Conservation (phyloP, 37 sponge, comb jelly and placozoan genomes). For the Mnemiopsis leidyi region DNA sequence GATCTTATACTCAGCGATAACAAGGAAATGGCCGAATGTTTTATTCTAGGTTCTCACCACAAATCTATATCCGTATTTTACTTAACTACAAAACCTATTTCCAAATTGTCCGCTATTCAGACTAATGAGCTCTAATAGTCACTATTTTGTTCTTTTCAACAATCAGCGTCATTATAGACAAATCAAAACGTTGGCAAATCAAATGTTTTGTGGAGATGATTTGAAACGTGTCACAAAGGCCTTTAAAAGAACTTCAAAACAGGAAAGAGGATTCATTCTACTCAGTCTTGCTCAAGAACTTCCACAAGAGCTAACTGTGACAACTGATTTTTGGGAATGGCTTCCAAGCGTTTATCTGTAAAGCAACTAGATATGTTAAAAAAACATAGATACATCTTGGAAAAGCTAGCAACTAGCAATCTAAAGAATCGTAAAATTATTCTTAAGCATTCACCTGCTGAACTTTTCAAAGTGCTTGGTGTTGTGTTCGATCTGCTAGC, state of each 20-base stretch:
- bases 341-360: slow-evolving; percentile 39
- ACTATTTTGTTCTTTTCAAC: slow-evolving; percentile 27
- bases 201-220: slow-evolving; percentile 6
- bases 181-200: slow-evolving; percentile 13
- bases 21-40: neutral
- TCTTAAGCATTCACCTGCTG: neutral
- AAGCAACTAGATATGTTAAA: neutral
- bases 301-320: slow-evolving; percentile 26
- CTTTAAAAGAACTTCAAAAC: neutral
- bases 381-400: slow-evolving; percentile 5
- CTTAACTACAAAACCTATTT: slow-evolving; percentile 45
- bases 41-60: slow-evolving; percentile 29
- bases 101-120: slow-evolving; percentile 3
- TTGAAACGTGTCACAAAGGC: neutral
- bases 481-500: slow-evolving; percentile 2
- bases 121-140: neutral
- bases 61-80: neutral
- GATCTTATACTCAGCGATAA: neutral
- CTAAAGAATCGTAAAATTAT: neutral
- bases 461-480: neutral
- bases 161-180: slow-evolving; percentile 20
- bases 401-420: neutral
- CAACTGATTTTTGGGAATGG: slow-evolving; percentile 28
- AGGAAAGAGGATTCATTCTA: slow-evolving; percentile 5
- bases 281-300: neutral